Evolutionary conservation across 1,140 invertebrate species (phyloP).

Genomic region (Anastrepha obliqua): DNA sequence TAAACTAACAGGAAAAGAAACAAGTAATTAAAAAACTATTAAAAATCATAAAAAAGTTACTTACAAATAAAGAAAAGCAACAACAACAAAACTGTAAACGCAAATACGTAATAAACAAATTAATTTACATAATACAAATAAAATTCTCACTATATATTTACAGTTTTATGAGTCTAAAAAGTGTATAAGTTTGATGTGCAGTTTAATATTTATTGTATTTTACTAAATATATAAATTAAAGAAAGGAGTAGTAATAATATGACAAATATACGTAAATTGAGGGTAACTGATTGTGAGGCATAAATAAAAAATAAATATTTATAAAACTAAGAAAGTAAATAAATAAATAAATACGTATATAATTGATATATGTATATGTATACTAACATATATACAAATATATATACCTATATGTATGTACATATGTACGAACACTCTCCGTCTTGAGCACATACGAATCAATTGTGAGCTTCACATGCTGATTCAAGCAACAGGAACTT

Average conservation of each 20-base stretch:
- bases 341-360: neutral
- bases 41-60: neutral
- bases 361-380: neutral
- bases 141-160: constrained; percentile 11
- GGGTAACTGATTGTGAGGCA: constrained; percentile 47
- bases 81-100: constrained; percentile 54
- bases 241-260: neutral
- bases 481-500: neutral
- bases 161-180: neutral
- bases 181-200: constrained; percentile 17
- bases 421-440: neutral
- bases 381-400: neutral
- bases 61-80: neutral
- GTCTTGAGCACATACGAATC: neutral
- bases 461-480: neutral
- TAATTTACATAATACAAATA: neutral
- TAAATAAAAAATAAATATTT: constrained; percentile 24
- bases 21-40: neutral
- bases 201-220: constrained; percentile 50
- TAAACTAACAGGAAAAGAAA: neutral
- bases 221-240: neutral
- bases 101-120: constrained; percentile 27
- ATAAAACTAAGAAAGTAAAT: neutral
- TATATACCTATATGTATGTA: neutral
- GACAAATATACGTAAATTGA: constrained; percentile 50